Base-by-base conservation (phyloP, 1,140 invertebrate species). In the Lepidostoma basale region DNA sequence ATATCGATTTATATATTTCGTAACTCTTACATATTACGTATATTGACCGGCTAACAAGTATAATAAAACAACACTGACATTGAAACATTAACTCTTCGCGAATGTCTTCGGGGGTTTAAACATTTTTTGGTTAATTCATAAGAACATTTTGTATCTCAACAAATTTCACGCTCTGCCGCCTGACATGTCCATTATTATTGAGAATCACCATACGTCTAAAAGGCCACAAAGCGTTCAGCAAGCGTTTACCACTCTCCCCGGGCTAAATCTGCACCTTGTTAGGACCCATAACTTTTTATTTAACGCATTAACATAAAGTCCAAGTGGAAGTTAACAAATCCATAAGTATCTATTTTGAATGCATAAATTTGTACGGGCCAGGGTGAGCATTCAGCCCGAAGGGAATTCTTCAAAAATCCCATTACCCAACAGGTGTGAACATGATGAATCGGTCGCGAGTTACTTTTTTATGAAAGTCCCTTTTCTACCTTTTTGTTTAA, bases 351-450 rank as follows among this genome's bases (percentile, higher is more conserved):
- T 59, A 16, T 58, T 40, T 42, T 40, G 36, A 59, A 39, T 59
- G 56, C 39, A 42, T 59, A 40, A 59, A 59, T 59, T 40, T 22
- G 18, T 23, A 39, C 10, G 39, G 33, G 36, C 18, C 36, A n/a
- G 18, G 18, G 39, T 39, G 39, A 20, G 18, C 56, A 18, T 39
- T 22, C 42, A 25, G 23, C 56, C 56, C 10, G 20, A 18, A 20
- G 56, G 56, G 56, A 25, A 59, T 59, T 59, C 56, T 23, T 59
- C 12, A 4, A 39, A 22, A 14, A 14, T n/a, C 47, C 62, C 62
- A 56, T 65, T 45, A 44, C 23, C 64, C 62, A 68, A 60, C 70
- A 72, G 70, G 70, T 72, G 70, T 68, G 52, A 68, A 72, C 62
- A 62, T 72, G 70, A 72, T 68, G 62, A 68, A 72, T 72, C 44